Conservation (phyloP, 2,113 vertebrate genomes). For the Chionomys nivalis region DNA sequence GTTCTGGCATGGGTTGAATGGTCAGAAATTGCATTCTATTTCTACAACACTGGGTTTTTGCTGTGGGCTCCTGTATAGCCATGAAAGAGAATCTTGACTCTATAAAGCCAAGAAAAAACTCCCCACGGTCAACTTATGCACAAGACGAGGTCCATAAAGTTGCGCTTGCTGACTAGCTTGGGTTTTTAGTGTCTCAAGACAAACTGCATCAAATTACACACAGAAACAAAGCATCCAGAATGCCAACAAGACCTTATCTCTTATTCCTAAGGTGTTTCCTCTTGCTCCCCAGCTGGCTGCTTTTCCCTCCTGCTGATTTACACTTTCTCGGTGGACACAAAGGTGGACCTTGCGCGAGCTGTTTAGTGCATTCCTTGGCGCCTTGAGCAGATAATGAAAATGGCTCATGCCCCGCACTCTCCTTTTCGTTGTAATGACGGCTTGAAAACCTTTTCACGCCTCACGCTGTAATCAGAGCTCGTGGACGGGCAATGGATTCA, state of each 20-base stretch:
- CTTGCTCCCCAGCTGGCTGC: not conserved
- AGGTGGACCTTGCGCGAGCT: not conserved
- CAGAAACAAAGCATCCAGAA: conserved; percentile 62
- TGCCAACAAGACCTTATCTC: not conserved
- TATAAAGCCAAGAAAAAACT: conserved; percentile 73
- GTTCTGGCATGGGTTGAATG: not conserved
- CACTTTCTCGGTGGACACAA: not conserved
- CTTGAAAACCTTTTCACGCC: conserved; percentile 30
- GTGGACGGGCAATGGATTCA: conserved; percentile 4
- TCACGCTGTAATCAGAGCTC: conserved; percentile 34
- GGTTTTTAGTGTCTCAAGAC: conserved; percentile 74
- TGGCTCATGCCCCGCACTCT: not conserved
- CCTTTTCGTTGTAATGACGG: conserved; percentile 56
- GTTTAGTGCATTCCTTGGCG: not conserved
- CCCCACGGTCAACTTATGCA: conserved; percentile 51
- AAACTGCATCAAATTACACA: conserved; percentile 71
- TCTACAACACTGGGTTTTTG: conserved; percentile 53
- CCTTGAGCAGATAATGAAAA: conserved; percentile 26
- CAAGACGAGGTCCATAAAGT: conserved; percentile 58
- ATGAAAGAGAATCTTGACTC: conserved; percentile 54
- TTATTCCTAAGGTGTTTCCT: conserved; percentile 48
- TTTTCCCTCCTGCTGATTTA: conserved; percentile 57
- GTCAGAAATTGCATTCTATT: conserved; percentile 51
- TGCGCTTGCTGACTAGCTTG: conserved; percentile 46
- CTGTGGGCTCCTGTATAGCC: conserved; percentile 44